These are phyloP conservation scores for Ahaetulla prasina DNA, from an alignment of 2,113 vertebrate genomes.

Conservation along the genomic window DNA sequence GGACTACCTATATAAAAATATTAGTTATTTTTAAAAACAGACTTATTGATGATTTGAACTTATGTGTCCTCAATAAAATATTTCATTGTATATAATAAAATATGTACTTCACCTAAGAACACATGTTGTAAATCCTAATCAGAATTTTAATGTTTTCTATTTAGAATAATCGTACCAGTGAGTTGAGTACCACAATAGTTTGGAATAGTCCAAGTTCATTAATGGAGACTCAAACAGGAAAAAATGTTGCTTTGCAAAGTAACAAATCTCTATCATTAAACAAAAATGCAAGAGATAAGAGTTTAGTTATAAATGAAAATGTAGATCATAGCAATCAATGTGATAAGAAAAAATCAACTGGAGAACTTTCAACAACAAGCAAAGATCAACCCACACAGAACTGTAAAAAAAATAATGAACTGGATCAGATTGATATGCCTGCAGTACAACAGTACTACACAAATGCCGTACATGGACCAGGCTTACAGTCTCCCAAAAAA, in stretches of 20 bases:
- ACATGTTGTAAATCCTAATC: not conserved
- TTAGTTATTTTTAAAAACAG: not conserved
- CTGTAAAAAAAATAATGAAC: conserved; percentile 14
- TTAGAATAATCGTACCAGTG: conserved; percentile 74
- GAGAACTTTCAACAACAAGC: conserved; percentile 21
- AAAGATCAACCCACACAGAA: conserved; percentile 10
- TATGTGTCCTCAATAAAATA: not conserved
- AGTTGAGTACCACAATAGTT: conserved; percentile 89
- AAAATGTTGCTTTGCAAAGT: conserved; percentile 40
- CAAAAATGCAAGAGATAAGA: conserved; percentile 38
- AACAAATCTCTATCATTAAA: conserved; percentile 8
- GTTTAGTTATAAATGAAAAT: conserved; percentile 44
- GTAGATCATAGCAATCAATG: conserved; percentile 54
- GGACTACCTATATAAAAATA: not conserved
- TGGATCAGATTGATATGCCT: conserved; percentile 11
- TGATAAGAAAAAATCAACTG: conserved; percentile 41
- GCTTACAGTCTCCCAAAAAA: conserved; percentile 6
- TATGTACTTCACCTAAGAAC: not conserved
- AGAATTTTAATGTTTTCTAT: conserved; percentile 9
- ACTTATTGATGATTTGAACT: not conserved
- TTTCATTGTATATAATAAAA: not conserved
- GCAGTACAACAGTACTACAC: conserved; percentile 2
- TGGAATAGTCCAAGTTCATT: conserved; percentile 78
- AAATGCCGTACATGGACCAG: conserved; percentile 24
- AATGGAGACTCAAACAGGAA: conserved; percentile 53